These are phyloP conservation scores for Frieseomelitta varia DNA, from an alignment of 1,140 invertebrate species.

Conservation along the genomic window DNA sequence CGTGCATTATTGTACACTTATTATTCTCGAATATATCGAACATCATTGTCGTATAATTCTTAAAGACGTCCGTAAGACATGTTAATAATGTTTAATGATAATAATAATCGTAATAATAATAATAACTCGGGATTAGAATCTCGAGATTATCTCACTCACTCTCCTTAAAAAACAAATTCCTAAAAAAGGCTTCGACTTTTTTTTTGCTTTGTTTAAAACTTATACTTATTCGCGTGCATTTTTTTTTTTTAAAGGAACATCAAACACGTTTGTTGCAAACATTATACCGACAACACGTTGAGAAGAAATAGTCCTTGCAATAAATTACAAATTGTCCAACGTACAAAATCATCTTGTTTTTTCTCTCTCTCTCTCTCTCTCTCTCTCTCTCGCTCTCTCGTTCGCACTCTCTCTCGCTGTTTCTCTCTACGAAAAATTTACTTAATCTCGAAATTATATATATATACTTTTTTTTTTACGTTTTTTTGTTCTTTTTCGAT, in stretches of 20 bases:
- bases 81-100: slow-evolving; percentile 35
- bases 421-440: slow-evolving; percentile 17
- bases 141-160: slow-evolving; percentile 45
- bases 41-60: slow-evolving; percentile 71
- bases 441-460: slow-evolving; percentile 13
- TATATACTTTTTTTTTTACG: slow-evolving; percentile 30
- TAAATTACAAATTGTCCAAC: slow-evolving; percentile 72
- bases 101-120: slow-evolving; percentile 20
- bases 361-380: slow-evolving; percentile 11
- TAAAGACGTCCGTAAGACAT: slow-evolving; percentile 56
- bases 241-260: slow-evolving; percentile 73
- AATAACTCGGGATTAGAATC: neutral
- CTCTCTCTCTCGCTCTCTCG: slow-evolving; percentile 10
- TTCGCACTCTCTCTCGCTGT: slow-evolving; percentile 37
- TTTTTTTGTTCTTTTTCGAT: slow-evolving; percentile 56
- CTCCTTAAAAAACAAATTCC: slow-evolving; percentile 37
- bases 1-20: slow-evolving; percentile 47
- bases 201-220: slow-evolving; percentile 42
- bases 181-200: neutral
- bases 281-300: slow-evolving; percentile 43
- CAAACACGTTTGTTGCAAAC: slow-evolving; percentile 66
- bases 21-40: slow-evolving; percentile 76
- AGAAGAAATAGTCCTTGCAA: slow-evolving; percentile 58
- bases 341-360: slow-evolving; percentile 59
- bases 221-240: slow-evolving; percentile 63